phyloP scores from a whole-genome alignment of 2,888 invertebrate genomes.

The Rhagium mordax region DNA sequence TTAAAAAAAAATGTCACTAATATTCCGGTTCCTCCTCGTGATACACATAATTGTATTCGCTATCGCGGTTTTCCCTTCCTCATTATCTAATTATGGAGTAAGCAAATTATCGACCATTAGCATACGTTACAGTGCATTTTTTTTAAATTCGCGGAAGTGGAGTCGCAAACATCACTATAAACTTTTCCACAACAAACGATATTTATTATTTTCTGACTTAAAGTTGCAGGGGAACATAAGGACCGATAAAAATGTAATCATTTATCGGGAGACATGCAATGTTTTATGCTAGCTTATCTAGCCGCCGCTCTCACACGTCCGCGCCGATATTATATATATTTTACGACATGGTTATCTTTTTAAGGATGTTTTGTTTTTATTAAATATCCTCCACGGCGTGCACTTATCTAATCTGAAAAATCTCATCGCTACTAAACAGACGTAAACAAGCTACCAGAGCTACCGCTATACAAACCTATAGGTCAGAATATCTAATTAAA shows the following conservation, averaged over 20 bases:
- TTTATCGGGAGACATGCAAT: constrained; percentile 35
- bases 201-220: neutral
- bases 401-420: constrained; percentile 37
- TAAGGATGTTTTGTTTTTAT: constrained; percentile 38
- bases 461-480: constrained; percentile 9
- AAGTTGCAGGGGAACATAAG: constrained; percentile 23
- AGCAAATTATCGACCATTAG: constrained; percentile 4
- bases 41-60: neutral
- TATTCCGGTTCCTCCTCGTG: neutral
- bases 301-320: constrained; percentile 38
- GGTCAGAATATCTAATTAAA: constrained; percentile 26
- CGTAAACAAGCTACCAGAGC: constrained; percentile 33
- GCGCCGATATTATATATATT: constrained; percentile 38
- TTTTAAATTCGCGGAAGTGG: neutral
- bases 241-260: constrained; percentile 40
- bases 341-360: constrained; percentile 38
- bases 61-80: neutral
- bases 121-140: neutral
- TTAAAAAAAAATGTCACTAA: neutral
- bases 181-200: constrained; percentile 2
- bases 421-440: constrained; percentile 32
- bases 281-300: constrained; percentile 37
- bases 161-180: neutral
- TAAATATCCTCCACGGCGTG: constrained; percentile 26
- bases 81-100: neutral